Percentiles rank a stretch among this genome's conserved stretches.
These are phyloP conservation scores for Scomber japonicus DNA, from an alignment of 2,113 vertebrate species.

Conservation along the genomic window DNA sequence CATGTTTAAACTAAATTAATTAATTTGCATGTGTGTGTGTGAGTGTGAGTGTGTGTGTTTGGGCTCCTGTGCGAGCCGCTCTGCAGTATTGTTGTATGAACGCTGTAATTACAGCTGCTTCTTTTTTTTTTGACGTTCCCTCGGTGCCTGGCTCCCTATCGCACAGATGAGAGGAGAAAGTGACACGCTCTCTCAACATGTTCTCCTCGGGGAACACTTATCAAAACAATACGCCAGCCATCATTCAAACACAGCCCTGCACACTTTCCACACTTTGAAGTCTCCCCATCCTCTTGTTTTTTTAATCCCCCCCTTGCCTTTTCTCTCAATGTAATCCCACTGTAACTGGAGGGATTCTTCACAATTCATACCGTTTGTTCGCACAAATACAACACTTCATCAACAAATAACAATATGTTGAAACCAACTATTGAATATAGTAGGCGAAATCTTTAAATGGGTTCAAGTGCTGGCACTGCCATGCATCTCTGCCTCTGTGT, in stretches of 20 bases:
- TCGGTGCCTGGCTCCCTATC: constrained; percentile 37
- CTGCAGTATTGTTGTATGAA: constrained; percentile 23
- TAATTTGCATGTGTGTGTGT: constrained; percentile 38
- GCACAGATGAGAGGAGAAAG: constrained; percentile 65
- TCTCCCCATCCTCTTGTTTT: constrained; percentile 64
- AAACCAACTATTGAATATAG: constrained; percentile 59
- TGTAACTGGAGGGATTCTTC: constrained; percentile 63
- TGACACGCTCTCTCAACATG: constrained; percentile 64
- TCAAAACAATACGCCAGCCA: constrained; percentile 78
- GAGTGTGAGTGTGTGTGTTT: neutral
- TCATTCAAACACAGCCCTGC: constrained; percentile 71
- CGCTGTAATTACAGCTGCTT: constrained; percentile 51
- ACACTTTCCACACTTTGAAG: constrained; percentile 71
- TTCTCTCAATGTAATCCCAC: constrained; percentile 63
- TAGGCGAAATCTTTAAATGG: constrained; percentile 55
- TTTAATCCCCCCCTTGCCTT: constrained; percentile 56
- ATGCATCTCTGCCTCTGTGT: constrained; percentile 79
- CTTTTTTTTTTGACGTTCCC: constrained; percentile 49
- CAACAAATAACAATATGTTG: constrained; percentile 72
- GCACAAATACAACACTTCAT: constrained; percentile 64
- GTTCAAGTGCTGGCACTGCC: constrained; percentile 67
- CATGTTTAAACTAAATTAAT: constrained; percentile 63
- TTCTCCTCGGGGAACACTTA: constrained; percentile 79
- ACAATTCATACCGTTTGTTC: constrained; percentile 60
- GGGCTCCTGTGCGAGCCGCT: neutral